Evolutionary conservation across 2,888 invertebrate genomes (phyloP), one percentile per base, ranked within the genome.

Genomic region (Torymus auratus): DNA sequence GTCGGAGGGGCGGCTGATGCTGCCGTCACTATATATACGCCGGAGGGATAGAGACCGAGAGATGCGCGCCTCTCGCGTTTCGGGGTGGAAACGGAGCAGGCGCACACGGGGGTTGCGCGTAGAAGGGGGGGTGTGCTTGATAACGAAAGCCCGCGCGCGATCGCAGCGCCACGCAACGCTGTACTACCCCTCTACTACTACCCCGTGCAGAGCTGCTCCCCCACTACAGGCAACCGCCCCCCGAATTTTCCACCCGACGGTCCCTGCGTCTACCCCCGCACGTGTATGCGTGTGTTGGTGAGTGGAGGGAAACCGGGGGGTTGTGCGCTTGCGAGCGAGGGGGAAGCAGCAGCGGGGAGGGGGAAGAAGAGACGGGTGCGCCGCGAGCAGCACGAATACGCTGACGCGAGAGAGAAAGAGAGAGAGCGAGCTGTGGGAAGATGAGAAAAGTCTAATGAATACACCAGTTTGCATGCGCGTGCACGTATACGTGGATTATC

Each of bases 391-490:
- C 28, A 61, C 23, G 62, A 70, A 56, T 73, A 62, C 68, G 73
- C 61, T 52, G 60, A 62, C 65, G 77, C 69, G 15, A 14, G 58
- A 50, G 41, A 41, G 41, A 28, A 7, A 28, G 3, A 28, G 28
- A 28, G 28, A 28, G 58, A 17, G 50, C 41, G 52, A 12, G 28
- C 15, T 13, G 17, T 14, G 41, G 50, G 17, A 64, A 82, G 82
- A 82, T 79, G 82, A 79, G 82, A 82, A 79, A 79, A 79, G 50
- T 77, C 82, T 73, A 80, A 82, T 82, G 82, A 82, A 82, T 79
- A 77, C 79, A 53, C 62, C 65, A 72, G 78, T 82, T 75, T 79
- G 82, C 78, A 76, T 78, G 82, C 78, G 64, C 72, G 23, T 76
- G 60, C 76, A 79, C 78, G 79, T 79, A 72, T 79, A 64, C 65